phyloP scores from a whole-genome alignment of 2,888 invertebrate genomes.

The Gymnoscelis rufifasciata region DNA sequence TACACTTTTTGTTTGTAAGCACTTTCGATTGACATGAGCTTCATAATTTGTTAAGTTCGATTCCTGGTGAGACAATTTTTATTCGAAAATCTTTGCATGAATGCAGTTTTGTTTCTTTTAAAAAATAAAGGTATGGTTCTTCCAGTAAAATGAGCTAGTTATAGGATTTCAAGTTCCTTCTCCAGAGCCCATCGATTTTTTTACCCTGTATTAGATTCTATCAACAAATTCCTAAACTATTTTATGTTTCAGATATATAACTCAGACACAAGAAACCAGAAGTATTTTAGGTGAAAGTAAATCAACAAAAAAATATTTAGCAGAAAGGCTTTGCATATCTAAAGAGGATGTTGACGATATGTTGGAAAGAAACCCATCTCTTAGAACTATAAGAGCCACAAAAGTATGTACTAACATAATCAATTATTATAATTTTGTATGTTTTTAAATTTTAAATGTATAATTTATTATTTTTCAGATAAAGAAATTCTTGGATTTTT shows the following conservation, averaged over 20 bases:
- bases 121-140: too few species aligned
- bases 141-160: too few species aligned
- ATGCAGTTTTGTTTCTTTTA: too few species aligned
- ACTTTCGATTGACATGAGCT: too few species aligned
- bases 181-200: too few species aligned
- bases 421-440: neutral
- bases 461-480: slow-evolving; percentile 50
- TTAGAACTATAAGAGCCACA: slow-evolving; percentile 73
- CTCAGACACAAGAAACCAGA: slow-evolving; percentile 59
- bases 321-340: slow-evolving; percentile 70
- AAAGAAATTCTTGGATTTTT: slow-evolving; percentile 79
- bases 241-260: slow-evolving; percentile 50
- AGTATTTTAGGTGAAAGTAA: slow-evolving; percentile 71
- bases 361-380: slow-evolving; percentile 70
- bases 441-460: too few species aligned
- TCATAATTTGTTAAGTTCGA: too few species aligned
- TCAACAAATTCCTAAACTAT: neutral
- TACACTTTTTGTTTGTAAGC: too few species aligned
- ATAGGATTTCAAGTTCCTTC: too few species aligned
- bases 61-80: too few species aligned
- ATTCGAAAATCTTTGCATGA: too few species aligned
- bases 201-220: too few species aligned
- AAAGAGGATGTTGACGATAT: slow-evolving; percentile 67
- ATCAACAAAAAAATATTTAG: slow-evolving; percentile 73
- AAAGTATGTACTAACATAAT: slow-evolving; percentile 55